Base-by-base conservation (phyloP, 2,113 vertebrate genomes). In the Camelus dromedarius region DNA sequence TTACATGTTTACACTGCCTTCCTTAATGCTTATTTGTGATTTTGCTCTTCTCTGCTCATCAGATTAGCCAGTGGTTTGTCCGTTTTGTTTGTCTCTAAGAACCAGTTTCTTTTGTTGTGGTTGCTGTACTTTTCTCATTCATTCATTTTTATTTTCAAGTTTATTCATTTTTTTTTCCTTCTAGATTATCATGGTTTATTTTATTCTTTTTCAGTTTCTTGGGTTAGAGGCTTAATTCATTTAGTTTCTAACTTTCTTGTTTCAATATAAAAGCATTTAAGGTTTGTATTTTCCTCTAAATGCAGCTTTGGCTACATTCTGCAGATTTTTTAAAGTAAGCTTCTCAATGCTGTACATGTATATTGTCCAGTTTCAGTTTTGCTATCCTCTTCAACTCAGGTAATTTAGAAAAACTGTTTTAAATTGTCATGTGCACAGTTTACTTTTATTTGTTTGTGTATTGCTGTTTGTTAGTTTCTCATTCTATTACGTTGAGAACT, bases 131-230 rank as follows among this genome's bases (percentile, higher is more conserved):
- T 42, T 75, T 58, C 73, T 76, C 42, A 6, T 54, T 48, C 8
- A 1, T 72, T 90, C 24, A 12, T 73, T 87, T 96, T 90, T 87
- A 64, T 90, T 73, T 89, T 60, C 54, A 80, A 24, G 24, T 86
- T 73, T 73, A 72, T 92, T 94, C 38, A 62, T 66, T 60, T 80
- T 66, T 60, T 80, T 50, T 75, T 67, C 56, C 79, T 76, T 72
- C 42, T 79, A 58, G 54, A 3, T 22, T 66, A 56, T 91, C 83
- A 89, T 80, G 42, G 14, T 62, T 87, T 87, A 64, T 80, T 77
- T 54, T 42, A 48, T 46, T 66, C 22, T 48, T 93, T 85, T 64
- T 52, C 54, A 84, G 48, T 30, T 77, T 88, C 69, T 83, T 28
- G 0, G 22, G 4, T 91, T 46, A 46, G 73, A 60, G 73, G n/a